phyloP scores from a whole-genome alignment of 2,113 vertebrate genomes.

The Larimichthys crocea region DNA sequence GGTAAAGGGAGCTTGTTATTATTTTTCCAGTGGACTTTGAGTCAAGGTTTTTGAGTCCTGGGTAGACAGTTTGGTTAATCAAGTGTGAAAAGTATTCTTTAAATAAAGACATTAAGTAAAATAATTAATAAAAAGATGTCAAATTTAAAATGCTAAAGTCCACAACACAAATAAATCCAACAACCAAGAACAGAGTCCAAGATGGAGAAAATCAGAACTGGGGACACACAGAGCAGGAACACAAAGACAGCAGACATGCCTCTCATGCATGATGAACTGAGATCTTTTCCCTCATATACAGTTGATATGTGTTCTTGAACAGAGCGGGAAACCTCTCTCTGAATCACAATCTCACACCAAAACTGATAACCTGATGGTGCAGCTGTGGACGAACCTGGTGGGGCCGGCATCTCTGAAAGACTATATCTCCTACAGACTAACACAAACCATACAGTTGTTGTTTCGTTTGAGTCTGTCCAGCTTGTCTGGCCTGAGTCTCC shows the following conservation, averaged over 20 bases:
- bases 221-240: too few species aligned
- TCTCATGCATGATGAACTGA: too few species aligned
- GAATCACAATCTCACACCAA: constrained; percentile 42
- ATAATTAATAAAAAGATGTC: too few species aligned
- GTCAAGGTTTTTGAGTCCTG: background rate
- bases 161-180: too few species aligned
- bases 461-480: constrained; percentile 71
- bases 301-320: constrained; percentile 10
- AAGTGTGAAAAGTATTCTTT: too few species aligned
- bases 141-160: too few species aligned
- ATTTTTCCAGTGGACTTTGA: background rate
- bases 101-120: too few species aligned
- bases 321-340: constrained; percentile 60
- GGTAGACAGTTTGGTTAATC: background rate
- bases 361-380: constrained; percentile 68
- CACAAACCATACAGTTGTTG: constrained; percentile 24
- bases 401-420: constrained; percentile 12
- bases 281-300: background rate
- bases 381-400: constrained; percentile 81
- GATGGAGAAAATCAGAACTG: too few species aligned
- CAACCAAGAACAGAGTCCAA: too few species aligned
- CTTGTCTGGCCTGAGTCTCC: constrained; percentile 59
- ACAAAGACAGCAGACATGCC: too few species aligned
- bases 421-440: background rate
- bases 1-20: background rate